A percentile compares a stretch with the other conserved stretches of the same genome.
Conservation (phyloP, 2,888 invertebrate species). For the Drepanosiphum platanoidis region DNA sequence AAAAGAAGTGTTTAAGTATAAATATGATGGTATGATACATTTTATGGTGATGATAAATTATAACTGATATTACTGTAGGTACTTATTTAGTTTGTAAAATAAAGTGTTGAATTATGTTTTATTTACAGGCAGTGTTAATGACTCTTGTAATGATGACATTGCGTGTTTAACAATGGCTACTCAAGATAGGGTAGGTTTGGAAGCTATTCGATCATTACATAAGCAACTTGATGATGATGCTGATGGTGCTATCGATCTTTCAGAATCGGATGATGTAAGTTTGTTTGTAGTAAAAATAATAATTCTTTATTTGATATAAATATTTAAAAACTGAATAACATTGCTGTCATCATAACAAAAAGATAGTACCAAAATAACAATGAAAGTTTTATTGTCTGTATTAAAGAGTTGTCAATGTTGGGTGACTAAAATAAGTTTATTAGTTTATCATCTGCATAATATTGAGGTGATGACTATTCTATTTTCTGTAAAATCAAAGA, state of each 20-base stretch:
- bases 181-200: constrained; percentile 87
- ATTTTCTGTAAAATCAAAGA: constrained; percentile 1
- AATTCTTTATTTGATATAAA: not conserved
- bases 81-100: not conserved
- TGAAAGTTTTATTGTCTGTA: not conserved
- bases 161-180: constrained; percentile 77
- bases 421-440: not conserved
- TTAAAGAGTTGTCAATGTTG: not conserved
- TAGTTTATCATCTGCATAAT: not conserved
- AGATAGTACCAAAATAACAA: not conserved
- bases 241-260: constrained; percentile 95
- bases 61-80: not conserved
- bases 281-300: not conserved
- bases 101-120: not conserved
- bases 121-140: constrained; percentile 64
- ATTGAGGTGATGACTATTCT: not conserved
- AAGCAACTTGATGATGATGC: constrained; percentile 96
- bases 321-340: not conserved
- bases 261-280: constrained; percentile 96
- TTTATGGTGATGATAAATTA: not conserved
- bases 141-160: constrained; percentile 77
- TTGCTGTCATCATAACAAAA: too few relatives aligned
- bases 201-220: constrained; percentile 92
- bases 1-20: too few relatives aligned
- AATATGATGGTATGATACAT: too few relatives aligned